Evolutionary conservation across 2,888 invertebrate genomes (phyloP).

Genomic region (Netelia virgata): DNA sequence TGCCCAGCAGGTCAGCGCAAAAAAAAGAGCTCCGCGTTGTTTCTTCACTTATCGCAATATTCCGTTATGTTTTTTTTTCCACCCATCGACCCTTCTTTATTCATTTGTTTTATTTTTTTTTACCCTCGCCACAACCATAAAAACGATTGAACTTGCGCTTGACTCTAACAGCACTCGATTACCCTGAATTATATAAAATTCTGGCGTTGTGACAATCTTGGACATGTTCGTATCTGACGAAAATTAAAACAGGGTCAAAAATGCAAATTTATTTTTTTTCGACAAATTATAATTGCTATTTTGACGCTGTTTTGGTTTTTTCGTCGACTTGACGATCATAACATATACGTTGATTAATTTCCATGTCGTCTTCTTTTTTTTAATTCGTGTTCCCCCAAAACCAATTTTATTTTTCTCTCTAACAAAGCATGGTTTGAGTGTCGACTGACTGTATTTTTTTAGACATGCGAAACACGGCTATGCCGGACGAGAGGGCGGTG

Average conservation of each 20-base stretch:
- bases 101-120: neutral
- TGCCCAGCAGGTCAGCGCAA: conserved; percentile 95
- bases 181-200: neutral
- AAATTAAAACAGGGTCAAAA: neutral
- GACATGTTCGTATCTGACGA: neutral
- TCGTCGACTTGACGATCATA: neutral
- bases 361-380: conserved; percentile 18
- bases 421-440: conserved; percentile 84
- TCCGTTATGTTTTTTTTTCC: conserved; percentile 38
- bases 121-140: neutral
- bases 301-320: neutral
- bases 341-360: conserved; percentile 68
- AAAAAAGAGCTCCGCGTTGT: conserved; percentile 49
- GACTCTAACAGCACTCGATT: conserved; percentile 41
- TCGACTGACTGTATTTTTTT: conserved; percentile 84
- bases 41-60: conserved; percentile 29
- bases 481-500: conserved; percentile 99
- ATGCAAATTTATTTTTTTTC: neutral
- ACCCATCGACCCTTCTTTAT: conserved; percentile 17
- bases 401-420: conserved; percentile 64
- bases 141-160: conserved; percentile 27
- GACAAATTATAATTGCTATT: neutral
- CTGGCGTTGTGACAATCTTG: neutral
- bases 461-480: conserved; percentile 99
- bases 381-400: neutral